These are phyloP conservation scores for Cololabis saira DNA, from an alignment of 2,113 vertebrate genomes.

Conservation along the genomic window DNA sequence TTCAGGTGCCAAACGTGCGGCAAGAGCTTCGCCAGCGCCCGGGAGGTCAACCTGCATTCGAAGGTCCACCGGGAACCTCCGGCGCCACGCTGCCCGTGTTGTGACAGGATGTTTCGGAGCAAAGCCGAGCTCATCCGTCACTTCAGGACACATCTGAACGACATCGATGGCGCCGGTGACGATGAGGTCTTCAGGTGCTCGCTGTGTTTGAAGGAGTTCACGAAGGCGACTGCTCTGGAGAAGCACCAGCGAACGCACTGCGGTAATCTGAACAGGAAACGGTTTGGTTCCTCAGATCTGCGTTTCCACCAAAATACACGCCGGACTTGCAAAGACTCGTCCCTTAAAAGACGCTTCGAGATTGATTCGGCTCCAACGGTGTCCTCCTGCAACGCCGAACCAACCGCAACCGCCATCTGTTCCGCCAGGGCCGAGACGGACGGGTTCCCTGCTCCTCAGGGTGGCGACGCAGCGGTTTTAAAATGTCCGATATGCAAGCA, in stretches of 20 bases:
- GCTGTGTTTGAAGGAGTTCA: slow-evolving; percentile 28
- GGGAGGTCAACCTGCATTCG: slow-evolving; percentile 37
- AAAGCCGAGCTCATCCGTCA: slow-evolving; percentile 48
- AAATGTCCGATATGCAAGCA: slow-evolving; percentile 76
- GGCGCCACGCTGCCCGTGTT: slow-evolving; percentile 45
- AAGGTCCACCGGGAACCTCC: slow-evolving; percentile 23
- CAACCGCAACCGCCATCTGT: no score
- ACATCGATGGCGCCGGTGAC: neutral
- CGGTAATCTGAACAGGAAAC: neutral
- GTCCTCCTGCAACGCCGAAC: no score
- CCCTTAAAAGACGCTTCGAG: no score
- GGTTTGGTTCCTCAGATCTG: neutral
- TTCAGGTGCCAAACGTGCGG: slow-evolving; percentile 48
- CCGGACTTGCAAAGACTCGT: no score
- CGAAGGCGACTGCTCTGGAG: neutral
- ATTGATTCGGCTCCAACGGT: no score
- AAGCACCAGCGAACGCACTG: slow-evolving; percentile 19
- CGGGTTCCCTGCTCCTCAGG: slow-evolving; percentile 36
- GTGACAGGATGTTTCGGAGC: slow-evolving; percentile 20
- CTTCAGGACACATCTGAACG: slow-evolving; percentile 37
- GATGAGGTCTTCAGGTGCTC: slow-evolving; percentile 10
- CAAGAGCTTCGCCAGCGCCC: slow-evolving; percentile 40
- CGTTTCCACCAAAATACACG: no score
- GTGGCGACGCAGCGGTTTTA: slow-evolving; percentile 30
- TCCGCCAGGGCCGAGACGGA: neutral